Base-by-base conservation (phyloP, 1,140 invertebrate genomes). In the Drosophila arawakana region DNA sequence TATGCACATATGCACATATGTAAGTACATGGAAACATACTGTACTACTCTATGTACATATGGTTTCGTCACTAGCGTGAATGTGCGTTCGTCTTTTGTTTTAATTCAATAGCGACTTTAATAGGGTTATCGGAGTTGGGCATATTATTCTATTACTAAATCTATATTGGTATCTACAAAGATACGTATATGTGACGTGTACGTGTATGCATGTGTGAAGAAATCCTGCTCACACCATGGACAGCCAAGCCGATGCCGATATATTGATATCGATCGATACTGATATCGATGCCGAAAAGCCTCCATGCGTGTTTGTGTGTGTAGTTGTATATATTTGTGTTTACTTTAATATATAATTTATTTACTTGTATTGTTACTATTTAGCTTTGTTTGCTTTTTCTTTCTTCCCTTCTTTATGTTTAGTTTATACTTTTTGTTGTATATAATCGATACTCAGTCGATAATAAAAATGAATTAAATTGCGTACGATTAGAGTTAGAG, bases 1-100 rank as follows among this genome's bases (percentile, higher is more conserved):
- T 68, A 55, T 63, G 66, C 54, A 34, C 58, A 73, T 37, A 41
- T 10, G 54, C 60, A 58, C 25, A 1, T 18, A 34, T 50, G 11
- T 55, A 50, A 37, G 39, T 44, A 5, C 35, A 44, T 50, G 11
- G 61, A 50, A 37, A 30, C 7, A 30, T 30, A 30, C 3, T 30
- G 25, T 30, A 30, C 5, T 30, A 30, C 25, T 30, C 25, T 30
- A 30, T 30, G 25, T 30, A 30, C 25, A 30, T 5, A 30, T 30
- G 5, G 0, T 30, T 30, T 30, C 25, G 25, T 30, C 25, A 30
- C 25, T 30, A 30, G 25, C 25, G 25, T 30, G 3, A 30, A 4
- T 30, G 25, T 5, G 30, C 25, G 49, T 30, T 30, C n/a, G 30
- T 13, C 21, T n/a, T 9, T 34, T 1, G 21, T 5, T 25, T 43